Base-by-base conservation (phyloP, 2,797 vertebrate genomes). In the Coilia nasus region DNA sequence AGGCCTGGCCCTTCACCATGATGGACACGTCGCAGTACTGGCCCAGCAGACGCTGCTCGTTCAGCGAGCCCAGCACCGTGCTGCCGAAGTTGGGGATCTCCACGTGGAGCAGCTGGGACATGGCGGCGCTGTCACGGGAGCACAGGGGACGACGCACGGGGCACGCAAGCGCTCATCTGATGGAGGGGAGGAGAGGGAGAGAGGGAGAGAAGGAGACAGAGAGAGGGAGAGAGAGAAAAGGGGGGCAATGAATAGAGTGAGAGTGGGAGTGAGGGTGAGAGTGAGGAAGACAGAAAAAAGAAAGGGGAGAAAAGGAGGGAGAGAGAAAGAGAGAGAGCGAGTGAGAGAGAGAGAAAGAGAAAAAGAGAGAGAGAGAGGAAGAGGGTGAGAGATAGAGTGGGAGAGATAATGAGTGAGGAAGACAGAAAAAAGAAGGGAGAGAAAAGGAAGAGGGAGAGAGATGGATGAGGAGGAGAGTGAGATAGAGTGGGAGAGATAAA, bases 11-110 rank as follows among this genome's bases (percentile, higher is more conserved):
- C 94, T 99, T 99, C 91, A 99, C 98, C 90, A 99, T 93, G 85
- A 99, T 99, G 95, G 97, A 99, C 85, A 99, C 98, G 94, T 99
- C 98, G 56, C 98, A 99, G 96, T 99, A 98, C 57, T 99, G 97
- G 89, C 98, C 98, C 94, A 97, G 95, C 87, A 99, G 95, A 14
- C 98, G 94, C 94, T 99, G 98, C 95, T 99, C 98, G 0, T 99
- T 99, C 25, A 99, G 96, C 91, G 97, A 98, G 94, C 98, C 97
- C 88, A 99, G 94, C 86, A 99, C 98, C 0, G 97, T 98, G 95
- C 96, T 99, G 94, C 98, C 98, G 0, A 99, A 99, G 96, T 99
- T 99, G 83, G 98, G 98, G 92, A 99, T 99, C 95, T 99, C 98
- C 92, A 99, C 96, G 93, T 99, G 98, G 94, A 99, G 96, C 96